phyloP scores from a whole-genome alignment of 2,797 vertebrate genomes.

The Pantherophis alleghaniensis region DNA sequence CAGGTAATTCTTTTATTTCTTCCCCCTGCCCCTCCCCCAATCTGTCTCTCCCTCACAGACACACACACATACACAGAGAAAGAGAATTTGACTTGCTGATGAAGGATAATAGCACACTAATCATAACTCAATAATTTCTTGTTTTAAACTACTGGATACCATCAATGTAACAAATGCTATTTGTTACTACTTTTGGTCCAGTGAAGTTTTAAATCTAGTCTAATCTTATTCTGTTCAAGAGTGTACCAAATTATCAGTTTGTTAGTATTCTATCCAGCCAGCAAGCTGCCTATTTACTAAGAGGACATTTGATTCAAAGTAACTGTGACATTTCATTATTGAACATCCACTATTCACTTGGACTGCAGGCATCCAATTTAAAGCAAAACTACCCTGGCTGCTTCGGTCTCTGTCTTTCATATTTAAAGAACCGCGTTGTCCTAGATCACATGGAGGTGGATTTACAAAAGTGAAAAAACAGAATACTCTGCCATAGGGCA shows the following conservation, averaged over 20 bases:
- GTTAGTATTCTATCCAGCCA: background rate
- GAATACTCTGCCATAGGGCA: constrained; percentile 19
- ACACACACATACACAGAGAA: background rate
- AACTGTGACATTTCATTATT: background rate
- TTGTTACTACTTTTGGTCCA: background rate
- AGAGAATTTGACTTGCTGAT: background rate
- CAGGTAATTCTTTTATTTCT: background rate
- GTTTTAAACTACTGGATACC: background rate
- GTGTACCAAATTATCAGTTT: constrained; percentile 10
- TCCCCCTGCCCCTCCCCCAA: background rate
- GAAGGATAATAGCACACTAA: background rate
- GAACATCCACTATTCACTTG: background rate
- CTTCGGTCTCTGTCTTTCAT: background rate
- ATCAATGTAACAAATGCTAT: background rate
- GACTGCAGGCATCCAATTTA: constrained; percentile 24
- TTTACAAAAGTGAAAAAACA: background rate
- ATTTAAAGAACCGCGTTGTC: background rate
- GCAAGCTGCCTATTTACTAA: background rate
- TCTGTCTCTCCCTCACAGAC: background rate
- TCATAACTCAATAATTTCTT: background rate
- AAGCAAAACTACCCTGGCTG: background rate
- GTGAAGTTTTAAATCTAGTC: fast-evolving
- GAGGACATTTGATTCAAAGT: constrained; percentile 30
- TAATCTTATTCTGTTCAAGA: background rate
- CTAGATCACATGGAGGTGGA: background rate